phyloP scores from a whole-genome alignment of 2,797 vertebrate genomes.

The Clarias pachynema region DNA sequence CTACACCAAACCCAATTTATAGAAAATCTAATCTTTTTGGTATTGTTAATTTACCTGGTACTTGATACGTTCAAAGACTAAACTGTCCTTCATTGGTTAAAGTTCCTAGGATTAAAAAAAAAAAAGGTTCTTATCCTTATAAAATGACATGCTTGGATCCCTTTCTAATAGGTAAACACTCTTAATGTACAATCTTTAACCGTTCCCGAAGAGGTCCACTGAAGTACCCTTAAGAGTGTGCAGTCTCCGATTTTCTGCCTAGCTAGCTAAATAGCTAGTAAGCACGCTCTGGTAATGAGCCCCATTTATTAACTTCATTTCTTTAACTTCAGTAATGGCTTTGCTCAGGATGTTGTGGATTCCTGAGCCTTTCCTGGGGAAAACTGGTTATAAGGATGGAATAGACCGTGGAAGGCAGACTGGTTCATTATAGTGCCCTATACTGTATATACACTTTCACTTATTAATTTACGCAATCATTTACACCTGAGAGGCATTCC shows the following conservation, averaged over 20 bases:
- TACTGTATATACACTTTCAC: not conserved
- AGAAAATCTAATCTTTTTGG: not conserved
- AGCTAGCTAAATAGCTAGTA: not conserved
- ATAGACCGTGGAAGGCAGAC: not conserved
- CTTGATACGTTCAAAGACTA: not conserved
- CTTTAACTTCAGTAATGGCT: not conserved
- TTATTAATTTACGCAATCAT: not conserved
- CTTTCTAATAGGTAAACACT: not conserved
- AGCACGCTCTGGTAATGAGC: not conserved
- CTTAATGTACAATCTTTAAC: not conserved
- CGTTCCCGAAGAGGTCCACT: not conserved
- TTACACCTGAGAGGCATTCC: not conserved
- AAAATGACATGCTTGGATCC: not conserved
- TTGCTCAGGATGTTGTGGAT: not conserved
- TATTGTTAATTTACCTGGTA: too few species aligned
- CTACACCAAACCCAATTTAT: not conserved
- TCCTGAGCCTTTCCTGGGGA: not conserved
- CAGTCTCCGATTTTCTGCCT: not conserved
- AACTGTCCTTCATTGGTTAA: not conserved
- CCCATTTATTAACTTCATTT: not conserved
- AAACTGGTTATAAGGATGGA: not conserved
- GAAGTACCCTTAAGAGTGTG: not conserved
- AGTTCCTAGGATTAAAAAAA: not conserved
- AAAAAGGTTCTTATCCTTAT: not conserved
- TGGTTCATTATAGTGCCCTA: not conserved